phyloP scores from a whole-genome alignment of 2,888 invertebrate genomes.

The Barypeithes pellucidus region DNA sequence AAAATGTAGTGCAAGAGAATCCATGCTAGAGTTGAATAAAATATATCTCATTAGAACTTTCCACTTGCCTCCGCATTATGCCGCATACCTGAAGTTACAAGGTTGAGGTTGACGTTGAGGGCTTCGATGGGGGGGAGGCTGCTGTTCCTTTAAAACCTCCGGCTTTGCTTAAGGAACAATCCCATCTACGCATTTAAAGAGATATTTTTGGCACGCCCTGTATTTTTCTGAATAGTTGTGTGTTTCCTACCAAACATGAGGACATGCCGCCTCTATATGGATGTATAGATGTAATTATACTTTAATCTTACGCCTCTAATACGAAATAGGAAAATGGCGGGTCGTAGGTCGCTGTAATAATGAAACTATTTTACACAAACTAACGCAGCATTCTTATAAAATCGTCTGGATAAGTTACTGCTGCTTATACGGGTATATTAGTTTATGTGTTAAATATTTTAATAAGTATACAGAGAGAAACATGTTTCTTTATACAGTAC shows the following conservation, averaged over 20 bases:
- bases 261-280: constrained; percentile 40
- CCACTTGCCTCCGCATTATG: no score
- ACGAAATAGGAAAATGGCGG: constrained; percentile 49
- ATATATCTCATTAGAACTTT: no score
- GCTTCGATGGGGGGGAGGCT: no score
- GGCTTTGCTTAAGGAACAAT: no score
- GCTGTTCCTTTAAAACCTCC: no score
- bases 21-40: constrained; percentile 4
- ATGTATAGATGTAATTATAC: constrained; percentile 39
- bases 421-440: constrained; percentile 12
- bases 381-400: constrained; percentile 2
- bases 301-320: constrained; percentile 40
- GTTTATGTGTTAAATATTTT: constrained; percentile 18
- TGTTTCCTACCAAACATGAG: constrained; percentile 37
- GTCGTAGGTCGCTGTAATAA: constrained; percentile 45
- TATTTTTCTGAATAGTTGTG: not conserved
- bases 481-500: no score
- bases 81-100: no score
- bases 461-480: not conserved
- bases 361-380: constrained; percentile 47
- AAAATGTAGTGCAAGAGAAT: constrained; percentile 36
- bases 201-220: no score
- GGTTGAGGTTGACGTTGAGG: no score
- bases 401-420: constrained; percentile 3
- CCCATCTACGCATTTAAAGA: no score